phyloP scores from a whole-genome alignment of 2,113 vertebrate species.

The Cygnus atratus region DNA sequence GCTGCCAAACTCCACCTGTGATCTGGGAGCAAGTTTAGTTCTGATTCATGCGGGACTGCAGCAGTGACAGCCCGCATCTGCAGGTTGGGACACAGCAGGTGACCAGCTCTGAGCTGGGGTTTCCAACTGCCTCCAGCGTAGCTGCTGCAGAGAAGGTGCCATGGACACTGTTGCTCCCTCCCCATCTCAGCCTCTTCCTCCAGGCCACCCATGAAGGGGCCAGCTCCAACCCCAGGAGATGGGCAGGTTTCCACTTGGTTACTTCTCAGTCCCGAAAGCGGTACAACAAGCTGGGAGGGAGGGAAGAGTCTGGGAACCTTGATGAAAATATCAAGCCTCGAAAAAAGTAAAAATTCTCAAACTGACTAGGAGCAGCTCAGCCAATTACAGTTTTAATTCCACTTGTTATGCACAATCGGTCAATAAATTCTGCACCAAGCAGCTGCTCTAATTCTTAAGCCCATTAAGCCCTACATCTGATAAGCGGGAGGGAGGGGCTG shows the following conservation, averaged over 20 bases:
- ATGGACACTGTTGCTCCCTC: background rate
- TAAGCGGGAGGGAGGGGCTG: constrained; percentile 28
- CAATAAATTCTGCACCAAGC: constrained; percentile 74
- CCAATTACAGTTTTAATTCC: constrained; percentile 67
- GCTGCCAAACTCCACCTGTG: background rate
- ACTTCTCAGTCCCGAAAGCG: background rate
- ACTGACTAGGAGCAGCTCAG: constrained; percentile 37
- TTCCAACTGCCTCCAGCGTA: background rate
- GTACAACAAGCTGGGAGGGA: background rate
- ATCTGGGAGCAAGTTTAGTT: background rate
- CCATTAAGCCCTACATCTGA: constrained; percentile 64
- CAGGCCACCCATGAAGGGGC: fast-evolving
- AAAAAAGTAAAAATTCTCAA: constrained; percentile 32
- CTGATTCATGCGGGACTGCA: too few relatives aligned
- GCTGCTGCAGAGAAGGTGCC: too few relatives aligned
- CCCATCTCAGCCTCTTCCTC: background rate
- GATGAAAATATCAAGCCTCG: background rate
- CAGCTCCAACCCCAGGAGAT: background rate
- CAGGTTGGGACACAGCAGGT: too few relatives aligned
- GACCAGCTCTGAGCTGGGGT: background rate
- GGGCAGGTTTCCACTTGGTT: background rate
- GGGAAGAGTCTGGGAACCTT: background rate
- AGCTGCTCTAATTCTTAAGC: constrained; percentile 73
- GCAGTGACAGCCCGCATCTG: too few relatives aligned
- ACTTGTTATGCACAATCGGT: constrained; percentile 68